A percentile compares a stretch with the other conserved stretches of the same genome.
Conservation (phyloP, 2,888 invertebrate genomes). For the Chymomyza amoena region DNA sequence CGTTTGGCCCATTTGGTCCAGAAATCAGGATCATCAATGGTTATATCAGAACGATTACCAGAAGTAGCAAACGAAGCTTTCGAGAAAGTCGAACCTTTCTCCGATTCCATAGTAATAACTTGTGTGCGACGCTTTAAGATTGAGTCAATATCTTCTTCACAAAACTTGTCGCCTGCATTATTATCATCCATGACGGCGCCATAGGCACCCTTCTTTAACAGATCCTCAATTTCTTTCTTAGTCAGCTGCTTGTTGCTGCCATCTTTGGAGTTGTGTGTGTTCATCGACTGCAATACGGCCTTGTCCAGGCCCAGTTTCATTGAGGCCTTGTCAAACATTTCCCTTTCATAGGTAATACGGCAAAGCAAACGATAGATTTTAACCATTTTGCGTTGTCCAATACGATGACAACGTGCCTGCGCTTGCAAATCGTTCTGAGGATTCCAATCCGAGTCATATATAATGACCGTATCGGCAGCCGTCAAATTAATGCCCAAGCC, state of each 20-base stretch:
- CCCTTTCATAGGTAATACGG: slow-evolving; percentile 98
- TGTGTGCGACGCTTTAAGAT: slow-evolving; percentile 97
- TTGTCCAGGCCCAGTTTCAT: slow-evolving; percentile 98
- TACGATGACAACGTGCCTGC: slow-evolving; percentile 98
- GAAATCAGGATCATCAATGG: slow-evolving; percentile 99
- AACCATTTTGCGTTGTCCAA: slow-evolving; percentile 99
- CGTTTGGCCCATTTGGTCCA: slow-evolving; percentile 99
- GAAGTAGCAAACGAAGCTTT: slow-evolving; percentile 98
- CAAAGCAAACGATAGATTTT: slow-evolving; percentile 98
- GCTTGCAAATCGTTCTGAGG: slow-evolving; percentile 99
- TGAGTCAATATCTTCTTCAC: slow-evolving; percentile 99
- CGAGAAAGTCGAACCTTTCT: slow-evolving; percentile 96
- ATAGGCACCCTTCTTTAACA: slow-evolving; percentile 97
- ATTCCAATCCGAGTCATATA: slow-evolving; percentile 99
- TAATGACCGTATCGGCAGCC: slow-evolving; percentile 99
- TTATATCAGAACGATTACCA: slow-evolving; percentile 98
- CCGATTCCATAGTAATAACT: slow-evolving; percentile 97
- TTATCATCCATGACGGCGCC: slow-evolving; percentile 99
- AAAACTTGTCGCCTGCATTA: slow-evolving; percentile 98
- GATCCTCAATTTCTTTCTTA: slow-evolving; percentile 98
- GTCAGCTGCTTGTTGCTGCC: slow-evolving; percentile 89
- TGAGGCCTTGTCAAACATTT: slow-evolving; percentile 99
- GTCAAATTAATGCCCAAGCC: no score
- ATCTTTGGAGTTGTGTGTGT: slow-evolving; percentile 82
- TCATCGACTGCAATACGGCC: slow-evolving; percentile 98